Evolutionary conservation across 2,888 invertebrate species (phyloP), one percentile per base, ranked within the genome.

Genomic region (Torymus texanus): DNA sequence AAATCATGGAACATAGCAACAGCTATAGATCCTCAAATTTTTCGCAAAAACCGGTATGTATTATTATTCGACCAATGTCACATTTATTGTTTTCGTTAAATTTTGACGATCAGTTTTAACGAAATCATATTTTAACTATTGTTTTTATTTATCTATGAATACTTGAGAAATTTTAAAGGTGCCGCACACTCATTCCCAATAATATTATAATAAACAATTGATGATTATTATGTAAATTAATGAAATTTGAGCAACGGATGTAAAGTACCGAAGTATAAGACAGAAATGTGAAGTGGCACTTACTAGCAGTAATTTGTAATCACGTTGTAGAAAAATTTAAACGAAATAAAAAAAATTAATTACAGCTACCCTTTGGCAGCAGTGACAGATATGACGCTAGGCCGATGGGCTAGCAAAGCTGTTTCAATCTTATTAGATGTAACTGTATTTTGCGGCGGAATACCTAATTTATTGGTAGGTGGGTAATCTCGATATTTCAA

Each of bases 1-100:
- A 92, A 94, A 84, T 94, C 96, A 88, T 97, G 97, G 97, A 91
- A 94, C 0, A 93, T 97, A 67, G 95, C 96, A 0, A 94, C 94
- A 88, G 91, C 93, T 80, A 91, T 96, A 79, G 92, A 94, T 83
- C 94, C 95, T 0, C 90, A 91, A n/a, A 94, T 95, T 81, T 86
- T 85, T 88, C 92, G 85, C 92, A 94, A 90, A 92, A 92, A 88
- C 87, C 91, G 92, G 92, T 92, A 85, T 81, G 79, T 61, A 65
- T 18, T 3, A 5, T n/a, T 68, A 29, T 16, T 55, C n/a, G 8
- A 56, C 3, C 16, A 16, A 59, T 11, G 5, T 24, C 21, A 24
- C 12, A n/a, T 59, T 11, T 10, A 66, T 11, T 29, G 8, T 24
- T 72, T 50, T 74, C 10, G 8, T 41, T 41, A 8, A 41, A 8